Evolutionary conservation across 2,888 invertebrate genomes (phyloP).

Genomic region (Podotricha telesiphe): DNA sequence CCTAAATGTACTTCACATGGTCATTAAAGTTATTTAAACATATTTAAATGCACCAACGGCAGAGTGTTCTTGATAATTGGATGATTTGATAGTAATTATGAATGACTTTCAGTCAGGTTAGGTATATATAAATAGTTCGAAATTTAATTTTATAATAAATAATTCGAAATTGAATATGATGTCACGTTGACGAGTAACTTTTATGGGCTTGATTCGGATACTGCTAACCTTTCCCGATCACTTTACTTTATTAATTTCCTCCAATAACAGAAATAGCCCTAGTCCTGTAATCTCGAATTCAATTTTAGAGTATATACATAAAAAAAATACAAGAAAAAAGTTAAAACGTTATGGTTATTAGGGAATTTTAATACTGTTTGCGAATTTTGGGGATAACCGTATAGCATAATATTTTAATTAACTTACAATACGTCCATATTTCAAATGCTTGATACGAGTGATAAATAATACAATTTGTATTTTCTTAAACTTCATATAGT

Average conservation of each 20-base stretch:
- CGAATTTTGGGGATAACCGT: background rate
- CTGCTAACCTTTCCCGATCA: too few relatives aligned
- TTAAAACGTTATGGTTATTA: background rate
- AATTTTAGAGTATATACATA: too few relatives aligned
- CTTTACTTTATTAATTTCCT: too few relatives aligned
- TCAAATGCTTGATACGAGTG: background rate
- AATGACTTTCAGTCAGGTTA: constrained; percentile 24
- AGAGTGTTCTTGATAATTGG: constrained; percentile 58
- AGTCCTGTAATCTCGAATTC: too few relatives aligned
- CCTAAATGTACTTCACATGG: constrained; percentile 5
- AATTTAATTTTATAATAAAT: constrained; percentile 10
- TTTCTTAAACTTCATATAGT: background rate
- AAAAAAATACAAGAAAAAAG: too few relatives aligned
- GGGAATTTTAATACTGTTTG: background rate
- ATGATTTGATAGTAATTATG: constrained; percentile 33
- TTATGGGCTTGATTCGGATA: background rate
- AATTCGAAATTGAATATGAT: background rate
- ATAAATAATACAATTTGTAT: background rate
- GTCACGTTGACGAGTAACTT: background rate
- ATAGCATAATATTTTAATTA: too few relatives aligned
- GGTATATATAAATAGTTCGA: too few relatives aligned
- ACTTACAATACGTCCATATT: too few relatives aligned
- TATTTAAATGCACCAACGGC: constrained; percentile 36
- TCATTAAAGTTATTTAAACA: constrained; percentile 24
- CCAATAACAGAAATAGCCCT: too few relatives aligned